Conservation (phyloP, 2,797 vertebrate species). For the Poecilia wingei region DNA sequence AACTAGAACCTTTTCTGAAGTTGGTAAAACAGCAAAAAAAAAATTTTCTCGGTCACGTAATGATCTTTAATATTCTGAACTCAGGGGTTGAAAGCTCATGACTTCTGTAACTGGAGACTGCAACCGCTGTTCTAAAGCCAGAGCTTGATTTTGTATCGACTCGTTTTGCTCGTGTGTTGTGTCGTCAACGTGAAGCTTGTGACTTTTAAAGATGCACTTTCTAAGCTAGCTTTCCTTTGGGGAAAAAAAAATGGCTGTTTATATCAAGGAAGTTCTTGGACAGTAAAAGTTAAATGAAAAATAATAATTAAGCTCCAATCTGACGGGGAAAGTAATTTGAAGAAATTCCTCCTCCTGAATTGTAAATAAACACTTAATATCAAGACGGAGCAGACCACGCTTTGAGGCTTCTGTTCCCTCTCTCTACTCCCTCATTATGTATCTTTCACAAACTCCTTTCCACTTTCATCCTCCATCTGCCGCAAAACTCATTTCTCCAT, state of each 20-base stretch:
- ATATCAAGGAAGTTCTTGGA: not conserved
- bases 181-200: not conserved
- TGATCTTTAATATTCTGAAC: not conserved
- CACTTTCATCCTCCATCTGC: slow-evolving; percentile 51
- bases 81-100: not conserved
- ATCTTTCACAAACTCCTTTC: slow-evolving; percentile 43
- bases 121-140: not conserved
- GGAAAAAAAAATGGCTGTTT: too few species aligned
- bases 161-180: not conserved
- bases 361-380: slow-evolving; percentile 33
- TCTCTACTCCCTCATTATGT: slow-evolving; percentile 36
- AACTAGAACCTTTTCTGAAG: not conserved
- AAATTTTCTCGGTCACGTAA: not conserved
- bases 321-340: slow-evolving; percentile 38
- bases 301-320: slow-evolving; percentile 43
- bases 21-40: not conserved
- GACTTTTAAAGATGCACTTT: not conserved
- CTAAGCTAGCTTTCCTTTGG: not conserved
- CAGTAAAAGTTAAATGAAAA: slow-evolving; percentile 4
- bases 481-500: slow-evolving; percentile 38
- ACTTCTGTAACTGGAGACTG: not conserved
- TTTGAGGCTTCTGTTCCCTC: not conserved
- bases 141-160: not conserved
- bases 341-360: slow-evolving; percentile 34
- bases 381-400: slow-evolving; percentile 24